Evolutionary conservation across 2,797 vertebrate species (phyloP).

Genomic region (Dromococcyx pavoninus): DNA sequence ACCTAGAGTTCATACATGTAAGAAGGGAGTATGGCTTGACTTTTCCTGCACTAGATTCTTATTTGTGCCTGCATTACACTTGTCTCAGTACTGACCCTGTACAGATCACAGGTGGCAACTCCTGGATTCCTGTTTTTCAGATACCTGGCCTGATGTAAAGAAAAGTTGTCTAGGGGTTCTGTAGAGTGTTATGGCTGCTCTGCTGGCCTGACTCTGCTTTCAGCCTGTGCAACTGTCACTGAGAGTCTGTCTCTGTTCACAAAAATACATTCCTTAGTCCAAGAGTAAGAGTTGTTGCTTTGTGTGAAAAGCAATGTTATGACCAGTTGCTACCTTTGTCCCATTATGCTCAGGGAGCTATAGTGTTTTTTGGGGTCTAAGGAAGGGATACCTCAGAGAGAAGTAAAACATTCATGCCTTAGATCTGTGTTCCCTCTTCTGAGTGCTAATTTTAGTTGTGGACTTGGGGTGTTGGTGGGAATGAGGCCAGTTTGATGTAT

Average conservation of each 20-base stretch:
- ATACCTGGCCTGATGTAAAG: rapidly evolving
- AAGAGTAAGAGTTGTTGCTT: not conserved
- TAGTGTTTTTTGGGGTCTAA: not conserved
- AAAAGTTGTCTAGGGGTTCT: not conserved
- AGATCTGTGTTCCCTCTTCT: not conserved
- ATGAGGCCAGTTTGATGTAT: not conserved
- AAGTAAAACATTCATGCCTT: not conserved
- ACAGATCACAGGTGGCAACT: not conserved
- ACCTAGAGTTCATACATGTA: not conserved
- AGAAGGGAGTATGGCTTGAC: not conserved
- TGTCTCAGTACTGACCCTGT: not conserved
- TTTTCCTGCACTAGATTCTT: not conserved
- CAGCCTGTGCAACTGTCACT: not conserved
- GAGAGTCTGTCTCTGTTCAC: not conserved
- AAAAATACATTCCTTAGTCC: not conserved
- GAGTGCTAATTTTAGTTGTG: not conserved
- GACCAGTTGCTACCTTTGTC: not conserved
- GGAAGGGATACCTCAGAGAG: not conserved
- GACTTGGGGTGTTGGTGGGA: not conserved
- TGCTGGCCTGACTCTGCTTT: not conserved
- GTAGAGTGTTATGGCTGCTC: not conserved
- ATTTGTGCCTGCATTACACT: not conserved
- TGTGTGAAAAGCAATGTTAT: not conserved
- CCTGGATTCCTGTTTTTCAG: not conserved
- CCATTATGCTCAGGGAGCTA: not conserved